These are phyloP conservation scores for Magallana gigas DNA, from an alignment of 1,140 invertebrate genomes.

Conservation along the genomic window DNA sequence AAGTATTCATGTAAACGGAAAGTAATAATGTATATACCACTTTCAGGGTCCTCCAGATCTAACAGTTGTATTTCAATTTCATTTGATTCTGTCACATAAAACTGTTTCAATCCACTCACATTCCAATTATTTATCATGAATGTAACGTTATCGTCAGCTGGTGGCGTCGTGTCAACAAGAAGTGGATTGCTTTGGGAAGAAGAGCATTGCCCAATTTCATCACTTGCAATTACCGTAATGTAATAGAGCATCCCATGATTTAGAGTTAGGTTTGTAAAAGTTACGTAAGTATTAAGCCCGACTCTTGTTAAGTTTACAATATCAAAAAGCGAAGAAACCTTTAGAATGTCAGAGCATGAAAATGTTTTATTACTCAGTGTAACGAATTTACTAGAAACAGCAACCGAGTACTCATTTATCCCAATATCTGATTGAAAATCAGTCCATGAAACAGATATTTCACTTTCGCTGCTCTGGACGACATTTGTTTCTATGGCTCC, in stretches of 20 bases:
- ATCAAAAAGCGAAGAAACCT: slow-evolving; percentile 46
- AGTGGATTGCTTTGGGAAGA: slow-evolving; percentile 17
- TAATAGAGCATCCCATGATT: slow-evolving; percentile 52
- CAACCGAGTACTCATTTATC: slow-evolving; percentile 54
- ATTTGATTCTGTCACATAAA: slow-evolving; percentile 8
- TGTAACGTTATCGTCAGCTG: not conserved
- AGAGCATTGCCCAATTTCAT: slow-evolving; percentile 50
- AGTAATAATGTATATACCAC: not conserved
- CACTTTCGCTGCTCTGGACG: slow-evolving; percentile 50
- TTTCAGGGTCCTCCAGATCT: not conserved
- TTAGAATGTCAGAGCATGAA: slow-evolving; percentile 11
- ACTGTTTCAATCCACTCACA: not conserved
- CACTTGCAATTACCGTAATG: slow-evolving; percentile 49
- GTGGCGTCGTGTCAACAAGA: slow-evolving; percentile 56
- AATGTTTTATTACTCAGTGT: slow-evolving; percentile 15
- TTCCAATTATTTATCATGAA: slow-evolving; percentile 34
- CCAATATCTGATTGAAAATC: slow-evolving; percentile 62
- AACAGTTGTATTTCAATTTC: not conserved
- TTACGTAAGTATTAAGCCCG: slow-evolving; percentile 45
- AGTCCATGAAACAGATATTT: slow-evolving; percentile 55
- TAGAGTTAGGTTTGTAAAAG: slow-evolving; percentile 47
- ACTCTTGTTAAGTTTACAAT: not conserved
- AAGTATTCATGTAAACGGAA: not conserved
- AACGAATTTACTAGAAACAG: slow-evolving; percentile 30
- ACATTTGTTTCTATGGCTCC: slow-evolving; percentile 46